Evolutionary conservation across 2,113 vertebrate genomes (phyloP).

Genomic region (Spheniscus mendiculus): DNA sequence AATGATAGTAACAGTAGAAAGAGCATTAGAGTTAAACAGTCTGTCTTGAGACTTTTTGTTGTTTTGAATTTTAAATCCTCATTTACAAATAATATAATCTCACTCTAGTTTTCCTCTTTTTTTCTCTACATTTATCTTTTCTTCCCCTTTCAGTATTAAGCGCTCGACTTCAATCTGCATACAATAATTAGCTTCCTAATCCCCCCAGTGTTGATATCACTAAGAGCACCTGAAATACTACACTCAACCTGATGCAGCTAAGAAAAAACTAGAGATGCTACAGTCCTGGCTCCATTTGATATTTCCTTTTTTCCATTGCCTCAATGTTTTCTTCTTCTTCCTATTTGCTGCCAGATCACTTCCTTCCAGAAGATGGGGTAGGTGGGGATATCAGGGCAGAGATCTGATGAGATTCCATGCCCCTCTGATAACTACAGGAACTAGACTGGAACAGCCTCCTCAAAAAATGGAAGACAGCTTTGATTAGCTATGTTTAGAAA

Average conservation of each 20-base stretch:
- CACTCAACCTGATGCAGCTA: neutral
- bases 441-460: neutral
- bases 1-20: neutral
- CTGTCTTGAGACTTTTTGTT: neutral
- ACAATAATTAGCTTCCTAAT: neutral
- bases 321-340: neutral
- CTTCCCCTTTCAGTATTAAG: neutral
- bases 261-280: neutral
- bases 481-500: neutral
- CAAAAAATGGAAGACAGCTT: neutral
- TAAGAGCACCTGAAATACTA: neutral
- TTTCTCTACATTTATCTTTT: neutral
- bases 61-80: neutral
- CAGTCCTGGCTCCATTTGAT: neutral
- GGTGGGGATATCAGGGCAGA: neutral
- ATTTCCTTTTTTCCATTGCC: neutral
- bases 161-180: neutral
- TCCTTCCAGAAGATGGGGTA: neutral
- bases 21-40: neutral
- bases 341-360: neutral
- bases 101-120: neutral
- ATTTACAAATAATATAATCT: neutral
- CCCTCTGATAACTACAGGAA: neutral
- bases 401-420: neutral
- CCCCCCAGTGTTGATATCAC: neutral